phyloP scores from a whole-genome alignment of 2,797 vertebrate genomes.

The Columba guinea region DNA sequence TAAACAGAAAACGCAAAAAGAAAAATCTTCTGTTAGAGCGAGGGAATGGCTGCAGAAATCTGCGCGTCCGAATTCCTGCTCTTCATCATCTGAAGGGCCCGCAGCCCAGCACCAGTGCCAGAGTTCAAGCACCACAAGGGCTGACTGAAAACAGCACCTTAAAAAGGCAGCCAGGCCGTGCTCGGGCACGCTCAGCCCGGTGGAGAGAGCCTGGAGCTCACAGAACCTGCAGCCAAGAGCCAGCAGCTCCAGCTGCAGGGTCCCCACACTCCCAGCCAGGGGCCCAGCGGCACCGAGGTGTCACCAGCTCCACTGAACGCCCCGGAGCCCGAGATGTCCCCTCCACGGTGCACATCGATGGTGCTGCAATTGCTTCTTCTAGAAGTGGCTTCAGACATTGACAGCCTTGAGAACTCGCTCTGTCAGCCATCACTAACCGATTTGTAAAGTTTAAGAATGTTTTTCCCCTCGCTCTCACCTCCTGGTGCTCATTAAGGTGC shows the following conservation, averaged over 20 bases:
- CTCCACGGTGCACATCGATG: accelerated
- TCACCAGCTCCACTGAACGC: neutral
- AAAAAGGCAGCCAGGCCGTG: neutral
- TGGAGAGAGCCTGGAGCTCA: neutral
- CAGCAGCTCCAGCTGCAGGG: accelerated
- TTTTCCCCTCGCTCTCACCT: neutral
- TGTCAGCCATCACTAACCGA: neutral
- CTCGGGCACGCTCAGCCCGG: neutral
- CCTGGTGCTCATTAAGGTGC: neutral
- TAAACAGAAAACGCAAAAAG: neutral
- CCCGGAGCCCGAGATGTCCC: accelerated
- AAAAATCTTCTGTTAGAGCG: neutral
- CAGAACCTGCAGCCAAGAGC: neutral
- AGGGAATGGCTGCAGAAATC: neutral
- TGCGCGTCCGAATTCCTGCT: neutral
- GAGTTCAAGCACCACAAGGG: neutral
- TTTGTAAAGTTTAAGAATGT: neutral
- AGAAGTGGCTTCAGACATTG: neutral
- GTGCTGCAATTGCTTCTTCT: neutral
- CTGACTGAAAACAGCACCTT: neutral
- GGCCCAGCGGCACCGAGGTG: accelerated
- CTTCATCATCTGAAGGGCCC: neutral
- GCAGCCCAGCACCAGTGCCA: neutral
- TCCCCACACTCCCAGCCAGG: neutral
- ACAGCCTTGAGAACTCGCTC: neutral